A percentile compares a stretch with the other conserved stretches of the same genome.
These are phyloP conservation scores for Drosophila mimica DNA, from an alignment of 2,888 invertebrate genomes.

Conservation along the genomic window DNA sequence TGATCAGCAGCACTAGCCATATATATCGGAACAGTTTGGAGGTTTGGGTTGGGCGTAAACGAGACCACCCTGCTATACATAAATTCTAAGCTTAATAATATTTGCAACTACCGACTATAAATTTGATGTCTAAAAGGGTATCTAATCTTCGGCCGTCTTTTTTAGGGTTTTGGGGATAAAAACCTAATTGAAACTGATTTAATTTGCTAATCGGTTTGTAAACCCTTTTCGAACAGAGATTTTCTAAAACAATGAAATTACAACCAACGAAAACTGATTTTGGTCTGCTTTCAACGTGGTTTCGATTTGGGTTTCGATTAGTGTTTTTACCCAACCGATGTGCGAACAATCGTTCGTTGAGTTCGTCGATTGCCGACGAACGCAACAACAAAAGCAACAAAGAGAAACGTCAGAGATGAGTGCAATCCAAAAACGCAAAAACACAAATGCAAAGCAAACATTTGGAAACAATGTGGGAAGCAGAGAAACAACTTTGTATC, in stretches of 20 bases:
- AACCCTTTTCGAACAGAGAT: background rate
- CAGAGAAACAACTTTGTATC: slow-evolving; percentile 2
- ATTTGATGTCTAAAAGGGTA: no score
- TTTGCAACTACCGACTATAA: no score
- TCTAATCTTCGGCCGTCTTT: no score
- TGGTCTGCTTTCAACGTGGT: slow-evolving; percentile 3
- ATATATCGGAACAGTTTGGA: background rate
- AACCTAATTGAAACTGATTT: background rate
- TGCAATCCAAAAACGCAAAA: slow-evolving; percentile 36
- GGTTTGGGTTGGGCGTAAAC: background rate
- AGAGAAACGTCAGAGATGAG: slow-evolving; percentile 36
- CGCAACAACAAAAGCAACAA: slow-evolving; percentile 30
- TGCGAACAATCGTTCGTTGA: slow-evolving; percentile 30
- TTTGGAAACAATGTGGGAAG: slow-evolving; percentile 7
- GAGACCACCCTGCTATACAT: background rate
- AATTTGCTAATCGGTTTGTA: background rate
- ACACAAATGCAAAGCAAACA: slow-evolving; percentile 32
- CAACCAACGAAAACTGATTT: slow-evolving; percentile 17
- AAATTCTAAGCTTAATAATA: background rate
- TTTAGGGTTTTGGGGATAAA: background rate
- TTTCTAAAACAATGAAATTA: background rate
- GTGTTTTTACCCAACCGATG: slow-evolving; percentile 59
- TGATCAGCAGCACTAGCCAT: background rate
- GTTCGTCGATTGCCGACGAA: slow-evolving; percentile 28
- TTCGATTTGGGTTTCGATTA: slow-evolving; percentile 42